Evolutionary conservation across 2,113 vertebrate species (phyloP).

Genomic region (Cyphomyrus discorhynchus): DNA sequence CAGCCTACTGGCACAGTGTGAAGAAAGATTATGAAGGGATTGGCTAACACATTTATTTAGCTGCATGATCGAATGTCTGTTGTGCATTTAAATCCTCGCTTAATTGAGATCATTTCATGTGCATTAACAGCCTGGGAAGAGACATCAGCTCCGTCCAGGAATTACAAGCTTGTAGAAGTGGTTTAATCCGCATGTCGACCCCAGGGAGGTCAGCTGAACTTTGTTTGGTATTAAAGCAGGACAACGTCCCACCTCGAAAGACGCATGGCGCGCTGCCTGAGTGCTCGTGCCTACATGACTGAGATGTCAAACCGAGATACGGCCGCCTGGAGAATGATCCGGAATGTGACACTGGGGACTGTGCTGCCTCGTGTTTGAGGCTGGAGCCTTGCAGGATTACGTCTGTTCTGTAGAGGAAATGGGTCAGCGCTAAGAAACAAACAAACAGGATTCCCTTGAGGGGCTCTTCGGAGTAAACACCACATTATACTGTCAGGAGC

Average conservation of each 20-base stretch:
- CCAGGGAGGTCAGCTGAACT: background rate
- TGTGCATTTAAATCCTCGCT: background rate
- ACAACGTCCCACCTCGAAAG: background rate
- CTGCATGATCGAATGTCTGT: background rate
- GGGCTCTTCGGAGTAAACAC: background rate
- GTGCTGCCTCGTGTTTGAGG: background rate
- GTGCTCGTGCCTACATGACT: background rate
- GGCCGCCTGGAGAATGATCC: background rate
- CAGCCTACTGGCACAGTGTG: background rate
- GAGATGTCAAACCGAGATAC: background rate
- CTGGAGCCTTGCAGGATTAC: background rate
- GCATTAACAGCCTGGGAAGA: background rate
- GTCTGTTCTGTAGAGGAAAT: background rate
- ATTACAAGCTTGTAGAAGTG: background rate
- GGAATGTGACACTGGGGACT: background rate
- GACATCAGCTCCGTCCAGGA: background rate
- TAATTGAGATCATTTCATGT: background rate
- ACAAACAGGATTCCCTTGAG: background rate
- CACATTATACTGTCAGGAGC: background rate
- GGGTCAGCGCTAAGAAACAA: background rate
- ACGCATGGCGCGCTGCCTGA: background rate
- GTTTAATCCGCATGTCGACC: background rate
- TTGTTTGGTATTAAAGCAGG: conserved; percentile 7
- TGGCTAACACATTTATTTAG: background rate
- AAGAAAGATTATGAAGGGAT: conserved; percentile 3